Conservation (phyloP, 2,113 vertebrate genomes). For the Proteles cristata region DNA sequence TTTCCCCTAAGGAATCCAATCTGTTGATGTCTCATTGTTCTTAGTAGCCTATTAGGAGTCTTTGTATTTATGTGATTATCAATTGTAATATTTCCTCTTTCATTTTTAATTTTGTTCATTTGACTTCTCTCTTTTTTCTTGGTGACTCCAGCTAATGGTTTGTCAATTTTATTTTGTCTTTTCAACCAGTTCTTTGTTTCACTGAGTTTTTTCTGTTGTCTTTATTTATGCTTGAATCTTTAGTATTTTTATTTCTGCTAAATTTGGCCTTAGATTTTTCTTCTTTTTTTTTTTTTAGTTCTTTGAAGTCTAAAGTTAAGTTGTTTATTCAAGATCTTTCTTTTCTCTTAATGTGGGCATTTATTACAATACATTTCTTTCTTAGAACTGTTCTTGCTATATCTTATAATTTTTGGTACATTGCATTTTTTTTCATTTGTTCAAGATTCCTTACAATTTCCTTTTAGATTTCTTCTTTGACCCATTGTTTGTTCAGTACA, state of each 20-base stretch:
- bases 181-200: background rate
- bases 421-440: background rate
- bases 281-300: background rate
- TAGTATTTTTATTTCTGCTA: background rate
- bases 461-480: background rate
- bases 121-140: background rate
- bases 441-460: background rate
- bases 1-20: background rate
- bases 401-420: background rate
- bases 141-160: background rate
- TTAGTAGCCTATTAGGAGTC: background rate
- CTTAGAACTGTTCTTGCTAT: background rate
- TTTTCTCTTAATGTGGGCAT: background rate
- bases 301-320: background rate
- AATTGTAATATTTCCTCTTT: background rate
- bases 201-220: background rate
- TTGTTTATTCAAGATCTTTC: background rate
- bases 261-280: background rate
- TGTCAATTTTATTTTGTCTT: background rate
- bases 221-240: background rate
- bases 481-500: background rate
- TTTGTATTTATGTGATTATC: background rate
- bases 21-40: background rate
- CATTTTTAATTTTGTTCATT: background rate
- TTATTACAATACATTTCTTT: background rate